A percentile compares a stretch with the other conserved stretches of the same genome.
Evolutionary conservation across 2,113 vertebrate species (phyloP).

Genomic region (Sapayoa aenigma): DNA sequence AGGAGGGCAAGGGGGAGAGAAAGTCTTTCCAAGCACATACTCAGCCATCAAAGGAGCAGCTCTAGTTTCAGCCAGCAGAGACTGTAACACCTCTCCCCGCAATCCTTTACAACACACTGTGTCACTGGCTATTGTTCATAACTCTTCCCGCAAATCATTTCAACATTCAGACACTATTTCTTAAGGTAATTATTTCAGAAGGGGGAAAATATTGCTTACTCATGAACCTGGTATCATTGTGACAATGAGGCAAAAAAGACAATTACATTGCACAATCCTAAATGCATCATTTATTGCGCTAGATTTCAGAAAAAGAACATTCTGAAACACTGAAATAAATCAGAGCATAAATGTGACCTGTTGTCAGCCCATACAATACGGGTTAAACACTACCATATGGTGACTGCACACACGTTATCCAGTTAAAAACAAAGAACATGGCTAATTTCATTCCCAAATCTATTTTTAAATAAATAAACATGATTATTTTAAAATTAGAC

Average conservation of each 20-base stretch:
- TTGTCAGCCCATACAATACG: conserved; percentile 42
- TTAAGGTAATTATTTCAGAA: conserved; percentile 2
- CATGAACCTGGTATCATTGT: not conserved
- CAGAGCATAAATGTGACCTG: conserved; percentile 40
- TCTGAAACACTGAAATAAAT: conserved; percentile 64
- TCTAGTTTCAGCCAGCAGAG: conserved; percentile 57
- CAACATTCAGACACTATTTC: conserved; percentile 6
- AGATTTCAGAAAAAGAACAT: conserved; percentile 54
- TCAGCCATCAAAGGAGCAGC: conserved; percentile 41
- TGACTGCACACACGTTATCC: not conserved
- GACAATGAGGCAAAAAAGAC: conserved; percentile 21
- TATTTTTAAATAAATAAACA: conserved; percentile 7
- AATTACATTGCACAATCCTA: conserved; percentile 11
- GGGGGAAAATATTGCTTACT: not conserved
- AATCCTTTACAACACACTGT: not conserved
- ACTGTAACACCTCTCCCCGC: conserved; percentile 21
- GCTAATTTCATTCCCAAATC: conserved; percentile 34
- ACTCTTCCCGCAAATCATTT: conserved; percentile 27
- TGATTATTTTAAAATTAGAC: not conserved
- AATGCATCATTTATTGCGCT: not conserved
- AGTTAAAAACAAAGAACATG: conserved; percentile 57
- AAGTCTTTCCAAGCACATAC: not conserved
- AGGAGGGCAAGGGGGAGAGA: not conserved
- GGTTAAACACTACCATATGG: conserved; percentile 71
- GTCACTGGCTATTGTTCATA: conserved; percentile 29